Evolutionary conservation across 2,797 vertebrate genomes (phyloP).

Genomic region (Eupleurogrammus muticus): DNA sequence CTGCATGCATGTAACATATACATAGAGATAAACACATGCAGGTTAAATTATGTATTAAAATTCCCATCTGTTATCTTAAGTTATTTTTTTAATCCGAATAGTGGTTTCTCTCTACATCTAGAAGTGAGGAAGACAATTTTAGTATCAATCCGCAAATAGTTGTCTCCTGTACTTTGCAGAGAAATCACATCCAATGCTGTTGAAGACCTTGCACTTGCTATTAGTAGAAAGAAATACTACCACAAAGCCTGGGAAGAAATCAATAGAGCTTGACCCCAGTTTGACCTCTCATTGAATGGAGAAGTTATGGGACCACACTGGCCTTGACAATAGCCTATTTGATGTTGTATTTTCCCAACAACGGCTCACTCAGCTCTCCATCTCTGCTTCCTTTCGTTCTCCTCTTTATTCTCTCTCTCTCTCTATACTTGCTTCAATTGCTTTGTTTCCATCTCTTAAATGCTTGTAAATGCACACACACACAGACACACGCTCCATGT

Average conservation of each 20-base stretch:
- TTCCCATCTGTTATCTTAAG: slow-evolving; percentile 32
- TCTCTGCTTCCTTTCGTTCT: slow-evolving; percentile 36
- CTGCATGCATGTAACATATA: slow-evolving; percentile 28
- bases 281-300: slow-evolving; percentile 76
- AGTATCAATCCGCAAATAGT: slow-evolving; percentile 45
- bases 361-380: slow-evolving; percentile 48
- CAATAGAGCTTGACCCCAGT: slow-evolving; percentile 81
- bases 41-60: slow-evolving; percentile 36
- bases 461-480: slow-evolving; percentile 48
- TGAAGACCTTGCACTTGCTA: slow-evolving; percentile 59
- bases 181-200: slow-evolving; percentile 46
- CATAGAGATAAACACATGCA: slow-evolving; percentile 46
- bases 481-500: slow-evolving; percentile 16
- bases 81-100: slow-evolving; percentile 5
- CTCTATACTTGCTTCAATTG: slow-evolving; percentile 36
- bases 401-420: slow-evolving; percentile 17
- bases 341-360: slow-evolving; percentile 70
- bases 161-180: slow-evolving; percentile 35
- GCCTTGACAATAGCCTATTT: slow-evolving; percentile 79
- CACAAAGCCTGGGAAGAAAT: slow-evolving; percentile 76
- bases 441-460: slow-evolving; percentile 66
- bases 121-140: slow-evolving; percentile 20
- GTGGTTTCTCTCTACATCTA: slow-evolving; percentile 16
- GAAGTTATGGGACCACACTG: slow-evolving; percentile 77
- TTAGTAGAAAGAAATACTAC: slow-evolving; percentile 80